Conservation (phyloP, 2,797 vertebrate species). For the Coluber constrictor region DNA sequence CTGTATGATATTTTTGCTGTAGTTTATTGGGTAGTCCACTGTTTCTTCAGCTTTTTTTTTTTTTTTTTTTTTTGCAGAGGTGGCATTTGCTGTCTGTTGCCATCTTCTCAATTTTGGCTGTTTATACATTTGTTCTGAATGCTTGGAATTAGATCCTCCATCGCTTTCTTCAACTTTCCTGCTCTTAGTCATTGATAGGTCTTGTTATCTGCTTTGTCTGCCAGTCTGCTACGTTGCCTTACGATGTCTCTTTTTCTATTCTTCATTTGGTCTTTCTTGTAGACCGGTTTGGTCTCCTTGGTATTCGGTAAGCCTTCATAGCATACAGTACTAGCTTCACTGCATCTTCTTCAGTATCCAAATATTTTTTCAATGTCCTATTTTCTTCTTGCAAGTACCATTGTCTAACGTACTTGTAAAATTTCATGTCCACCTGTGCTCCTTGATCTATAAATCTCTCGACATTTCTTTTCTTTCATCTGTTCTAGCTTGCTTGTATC, state of each 20-base stretch:
- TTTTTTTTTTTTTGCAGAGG: neutral
- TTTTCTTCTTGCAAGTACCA: neutral
- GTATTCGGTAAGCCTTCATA: neutral
- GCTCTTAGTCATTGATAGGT: neutral
- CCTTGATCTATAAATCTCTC: neutral
- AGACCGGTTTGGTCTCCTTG: neutral
- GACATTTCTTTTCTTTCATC: neutral
- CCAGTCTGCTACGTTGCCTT: neutral
- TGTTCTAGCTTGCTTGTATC: neutral
- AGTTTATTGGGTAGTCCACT: neutral
- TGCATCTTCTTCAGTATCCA: neutral
- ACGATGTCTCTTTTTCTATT: neutral
- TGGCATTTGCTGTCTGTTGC: neutral
- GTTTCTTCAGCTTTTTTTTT: neutral
- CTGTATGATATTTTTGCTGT: neutral
- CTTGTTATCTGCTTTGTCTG: neutral
- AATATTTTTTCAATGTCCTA: neutral
- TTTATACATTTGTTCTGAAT: neutral
- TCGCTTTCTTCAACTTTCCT: neutral
- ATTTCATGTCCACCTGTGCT: neutral
- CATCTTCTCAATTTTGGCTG: neutral
- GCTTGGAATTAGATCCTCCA: neutral
- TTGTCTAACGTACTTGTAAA: neutral
- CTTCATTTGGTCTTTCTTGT: neutral
- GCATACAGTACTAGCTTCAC: neutral